Percentiles rank a stretch among this genome's conserved stretches.
Conservation (phyloP, 2,888 invertebrate species). For the Ophion obscuratus region DNA sequence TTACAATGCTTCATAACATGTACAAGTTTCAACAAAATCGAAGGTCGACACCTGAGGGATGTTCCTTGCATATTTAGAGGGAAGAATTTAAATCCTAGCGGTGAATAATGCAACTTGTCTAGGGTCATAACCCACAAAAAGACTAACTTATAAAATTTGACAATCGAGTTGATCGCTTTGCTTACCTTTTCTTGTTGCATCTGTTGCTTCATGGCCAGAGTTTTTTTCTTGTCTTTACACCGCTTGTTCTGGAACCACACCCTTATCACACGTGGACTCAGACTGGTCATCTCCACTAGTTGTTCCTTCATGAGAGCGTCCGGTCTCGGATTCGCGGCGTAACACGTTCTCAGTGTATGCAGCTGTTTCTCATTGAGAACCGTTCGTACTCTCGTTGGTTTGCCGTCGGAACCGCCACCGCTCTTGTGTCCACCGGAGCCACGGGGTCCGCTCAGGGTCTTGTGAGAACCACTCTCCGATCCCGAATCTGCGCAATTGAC, state of each 20-base stretch:
- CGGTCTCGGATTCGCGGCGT: conserved; percentile 98
- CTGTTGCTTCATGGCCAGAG: conserved; percentile 98
- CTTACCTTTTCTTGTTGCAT: conserved; percentile 98
- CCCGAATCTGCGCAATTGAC: conserved; percentile 90
- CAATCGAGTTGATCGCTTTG: neutral
- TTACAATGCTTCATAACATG: too few species aligned
- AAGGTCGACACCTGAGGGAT: too few species aligned
- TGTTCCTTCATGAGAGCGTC: conserved; percentile 99
- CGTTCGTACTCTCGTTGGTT: conserved; percentile 99
- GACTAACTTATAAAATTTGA: neutral
- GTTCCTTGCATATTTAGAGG: too few species aligned
- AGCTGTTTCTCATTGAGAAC: conserved; percentile 99
- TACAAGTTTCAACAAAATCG: too few species aligned
- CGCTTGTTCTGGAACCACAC: conserved; percentile 99
- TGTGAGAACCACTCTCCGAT: conserved; percentile 95
- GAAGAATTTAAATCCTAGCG: too few species aligned
- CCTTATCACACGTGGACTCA: conserved; percentile 98
- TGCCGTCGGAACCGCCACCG: conserved; percentile 91
- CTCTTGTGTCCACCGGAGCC: conserved; percentile 86
- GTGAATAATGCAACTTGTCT: too few species aligned
- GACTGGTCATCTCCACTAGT: conserved; percentile 98
- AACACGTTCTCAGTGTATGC: conserved; percentile 98
- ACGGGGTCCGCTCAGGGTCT: conserved; percentile 87
- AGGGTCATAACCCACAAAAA: neutral
- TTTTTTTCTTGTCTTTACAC: conserved; percentile 99